Percentiles rank a stretch among this genome's conserved stretches.
phyloP scores from a whole-genome alignment of 1,140 invertebrate genomes.

The Conus ventricosus region DNA sequence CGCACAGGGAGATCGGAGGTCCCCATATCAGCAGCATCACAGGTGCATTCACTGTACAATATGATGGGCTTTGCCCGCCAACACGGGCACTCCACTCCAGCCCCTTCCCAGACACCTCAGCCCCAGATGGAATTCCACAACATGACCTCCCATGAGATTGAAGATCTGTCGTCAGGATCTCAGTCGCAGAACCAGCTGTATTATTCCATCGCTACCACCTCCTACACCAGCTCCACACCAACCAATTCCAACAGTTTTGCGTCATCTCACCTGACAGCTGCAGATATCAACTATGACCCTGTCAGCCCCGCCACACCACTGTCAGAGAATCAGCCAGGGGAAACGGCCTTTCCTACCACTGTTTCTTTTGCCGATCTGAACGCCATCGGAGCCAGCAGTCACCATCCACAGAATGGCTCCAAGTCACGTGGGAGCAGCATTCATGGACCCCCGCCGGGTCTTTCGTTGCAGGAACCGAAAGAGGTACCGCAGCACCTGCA shows the following conservation, averaged over 20 bases:
- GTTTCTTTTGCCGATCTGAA: constrained; percentile 59
- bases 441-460: background rate
- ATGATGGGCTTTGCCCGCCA: constrained; percentile 32
- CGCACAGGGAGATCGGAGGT: constrained; percentile 31
- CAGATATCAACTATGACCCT: constrained; percentile 65
- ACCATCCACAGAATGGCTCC: constrained; percentile 20
- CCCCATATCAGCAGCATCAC: constrained; percentile 20
- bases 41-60: constrained; percentile 20
- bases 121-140: constrained; percentile 36
- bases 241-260: constrained; percentile 36
- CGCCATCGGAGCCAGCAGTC: constrained; percentile 43
- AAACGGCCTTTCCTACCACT: constrained; percentile 43
- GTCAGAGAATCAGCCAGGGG: constrained; percentile 51
- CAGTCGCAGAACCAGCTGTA: constrained; percentile 47
- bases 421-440: constrained; percentile 25
- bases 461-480: constrained; percentile 7
- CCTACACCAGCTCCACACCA: constrained; percentile 31
- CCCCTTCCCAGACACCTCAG: constrained; percentile 39
- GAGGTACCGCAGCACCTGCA: constrained; percentile 32
- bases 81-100: constrained; percentile 40
- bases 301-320: constrained; percentile 65
- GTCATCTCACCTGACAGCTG: constrained; percentile 40
- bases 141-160: constrained; percentile 47
- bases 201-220: constrained; percentile 42
- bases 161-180: constrained; percentile 43